Percentiles rank a stretch among this genome's conserved stretches.
Conservation (phyloP, 2,888 invertebrate genomes). For the Phrixothrix hirtus region DNA sequence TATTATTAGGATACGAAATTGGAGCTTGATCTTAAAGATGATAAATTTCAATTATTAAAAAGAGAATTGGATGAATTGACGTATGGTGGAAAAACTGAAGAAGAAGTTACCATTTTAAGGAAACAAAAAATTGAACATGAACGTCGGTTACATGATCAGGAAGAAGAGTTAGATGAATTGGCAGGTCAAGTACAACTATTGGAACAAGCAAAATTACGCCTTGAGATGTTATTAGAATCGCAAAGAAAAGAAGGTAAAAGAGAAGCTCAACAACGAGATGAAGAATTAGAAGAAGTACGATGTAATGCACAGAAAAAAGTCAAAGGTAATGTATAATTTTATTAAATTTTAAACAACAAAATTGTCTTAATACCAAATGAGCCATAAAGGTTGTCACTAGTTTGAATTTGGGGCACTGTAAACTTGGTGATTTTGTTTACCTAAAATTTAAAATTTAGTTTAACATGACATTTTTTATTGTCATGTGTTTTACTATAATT, state of each 20-base stretch:
- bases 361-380: no score
- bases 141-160: conserved; percentile 81
- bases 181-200: conserved; percentile 79
- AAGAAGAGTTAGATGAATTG: conserved; percentile 94
- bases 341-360: no score
- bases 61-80: conserved; percentile 86
- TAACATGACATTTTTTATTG: background rate
- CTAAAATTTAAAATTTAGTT: no score
- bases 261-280: conserved; percentile 88
- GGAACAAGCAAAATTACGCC: conserved; percentile 88
- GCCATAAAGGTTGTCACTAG: no score
- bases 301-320: conserved; percentile 91
- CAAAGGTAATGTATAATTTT: conserved; percentile 65
- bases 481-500: no score
- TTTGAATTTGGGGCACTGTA: no score
- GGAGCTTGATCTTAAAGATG: conserved; percentile 87
- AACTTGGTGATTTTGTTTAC: no score
- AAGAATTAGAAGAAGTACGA: conserved; percentile 90
- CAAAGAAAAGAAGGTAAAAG: conserved; percentile 87
- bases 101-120: conserved; percentile 81
- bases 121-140: conserved; percentile 87
- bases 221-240: conserved; percentile 93
- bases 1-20: conserved; percentile 85
- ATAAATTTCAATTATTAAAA: conserved; percentile 76
- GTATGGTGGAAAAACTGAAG: conserved; percentile 78